Evolutionary conservation across 2,113 vertebrate species (phyloP).

Genomic region (Amazona vittata): DNA sequence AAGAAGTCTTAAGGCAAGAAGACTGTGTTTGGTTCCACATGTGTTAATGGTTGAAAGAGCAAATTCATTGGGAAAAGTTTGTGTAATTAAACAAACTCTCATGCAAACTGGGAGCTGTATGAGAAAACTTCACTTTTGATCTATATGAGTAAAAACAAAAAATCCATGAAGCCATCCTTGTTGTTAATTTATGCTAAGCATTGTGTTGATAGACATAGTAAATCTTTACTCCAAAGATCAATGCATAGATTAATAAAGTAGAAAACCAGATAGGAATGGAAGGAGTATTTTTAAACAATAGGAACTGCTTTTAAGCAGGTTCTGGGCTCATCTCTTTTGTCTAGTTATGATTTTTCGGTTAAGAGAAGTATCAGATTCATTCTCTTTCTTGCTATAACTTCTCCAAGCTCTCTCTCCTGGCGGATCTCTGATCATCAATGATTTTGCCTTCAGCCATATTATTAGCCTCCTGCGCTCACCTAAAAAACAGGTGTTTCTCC

Average conservation of each 20-base stretch:
- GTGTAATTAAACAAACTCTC: neutral
- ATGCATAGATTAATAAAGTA: neutral
- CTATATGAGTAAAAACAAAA: neutral
- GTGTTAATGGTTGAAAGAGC: neutral
- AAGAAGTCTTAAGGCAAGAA: neutral
- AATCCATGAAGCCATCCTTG: constrained; percentile 27
- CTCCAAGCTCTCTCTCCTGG: neutral
- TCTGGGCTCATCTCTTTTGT: neutral
- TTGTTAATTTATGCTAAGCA: constrained; percentile 44
- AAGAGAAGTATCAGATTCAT: neutral
- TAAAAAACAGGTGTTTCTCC: neutral
- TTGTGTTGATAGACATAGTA: constrained; percentile 28
- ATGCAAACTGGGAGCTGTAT: neutral
- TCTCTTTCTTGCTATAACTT: neutral
- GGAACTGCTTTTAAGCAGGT: neutral
- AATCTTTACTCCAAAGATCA: constrained; percentile 9
- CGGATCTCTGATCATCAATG: neutral
- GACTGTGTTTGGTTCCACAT: neutral
- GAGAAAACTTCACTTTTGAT: constrained; percentile 5
- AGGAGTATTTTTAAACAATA: neutral
- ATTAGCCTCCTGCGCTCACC: neutral
- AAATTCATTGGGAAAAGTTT: neutral
- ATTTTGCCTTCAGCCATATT: neutral
- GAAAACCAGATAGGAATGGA: neutral
- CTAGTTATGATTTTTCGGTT: neutral